These are phyloP conservation scores for Hetaerina americana DNA, from an alignment of 1,140 invertebrate genomes.

Conservation along the genomic window DNA sequence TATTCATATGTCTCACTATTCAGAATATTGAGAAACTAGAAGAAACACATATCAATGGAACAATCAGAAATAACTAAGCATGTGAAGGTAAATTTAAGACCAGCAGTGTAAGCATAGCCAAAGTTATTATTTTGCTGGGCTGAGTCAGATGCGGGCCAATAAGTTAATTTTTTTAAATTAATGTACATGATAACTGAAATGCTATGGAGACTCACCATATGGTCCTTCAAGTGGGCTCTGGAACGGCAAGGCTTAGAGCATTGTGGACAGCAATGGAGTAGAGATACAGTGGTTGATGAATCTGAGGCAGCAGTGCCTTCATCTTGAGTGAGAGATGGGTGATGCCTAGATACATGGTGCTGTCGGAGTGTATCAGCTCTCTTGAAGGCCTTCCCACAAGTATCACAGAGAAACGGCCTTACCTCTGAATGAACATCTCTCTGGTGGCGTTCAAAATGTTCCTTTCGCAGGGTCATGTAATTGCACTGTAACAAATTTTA, in stretches of 20 bases:
- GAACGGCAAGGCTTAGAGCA: constrained; percentile 31
- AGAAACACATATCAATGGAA: too few species aligned
- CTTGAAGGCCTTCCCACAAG: constrained; percentile 32
- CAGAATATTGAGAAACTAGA: too few species aligned
- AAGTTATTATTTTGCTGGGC: too few species aligned
- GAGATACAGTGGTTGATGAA: constrained; percentile 12
- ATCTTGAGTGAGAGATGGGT: neutral
- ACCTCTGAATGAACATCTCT: constrained; percentile 27
- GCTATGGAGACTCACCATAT: constrained; percentile 13
- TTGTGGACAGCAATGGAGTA: constrained; percentile 15
- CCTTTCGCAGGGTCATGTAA: constrained; percentile 26
- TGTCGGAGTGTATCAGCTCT: constrained; percentile 28
- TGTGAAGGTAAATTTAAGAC: too few species aligned
- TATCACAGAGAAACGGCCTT: constrained; percentile 30
- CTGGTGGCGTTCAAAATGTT: constrained; percentile 27
- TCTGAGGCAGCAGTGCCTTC: neutral
- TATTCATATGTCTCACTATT: too few species aligned
- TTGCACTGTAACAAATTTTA: constrained; percentile 18
- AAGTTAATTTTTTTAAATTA: neutral
- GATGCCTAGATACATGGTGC: constrained; percentile 20
- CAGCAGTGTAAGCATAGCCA: too few species aligned
- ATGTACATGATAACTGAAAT: constrained; percentile 14
- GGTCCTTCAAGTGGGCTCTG: constrained; percentile 23
- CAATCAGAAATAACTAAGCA: too few species aligned
- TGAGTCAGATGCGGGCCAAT: too few species aligned